Evolutionary conservation across 2,113 vertebrate genomes (phyloP), one percentile per base, ranked within the genome.

Genomic region (Mesitornis unicolor): DNA sequence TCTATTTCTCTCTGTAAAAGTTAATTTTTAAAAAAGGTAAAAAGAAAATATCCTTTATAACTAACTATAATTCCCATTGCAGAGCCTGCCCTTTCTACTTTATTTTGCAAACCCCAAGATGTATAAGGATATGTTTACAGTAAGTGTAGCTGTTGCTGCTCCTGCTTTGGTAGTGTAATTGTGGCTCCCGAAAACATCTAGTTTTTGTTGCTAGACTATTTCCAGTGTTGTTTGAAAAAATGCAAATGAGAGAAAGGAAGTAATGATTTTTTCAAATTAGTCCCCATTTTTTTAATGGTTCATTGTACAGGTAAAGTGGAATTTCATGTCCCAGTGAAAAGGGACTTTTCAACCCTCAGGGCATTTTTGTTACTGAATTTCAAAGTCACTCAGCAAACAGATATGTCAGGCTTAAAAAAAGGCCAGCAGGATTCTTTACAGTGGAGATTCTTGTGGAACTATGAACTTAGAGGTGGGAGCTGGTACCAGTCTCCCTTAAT

Each of bases 291-390:
- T 88, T 67, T 61, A 75, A 50, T 40, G 21, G 35, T 61, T 87
- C 36, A 36, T 47, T 86, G 59, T 90, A 31, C 26, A 51, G 64
- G 24, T 74, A 78, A 80, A 75, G 68, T 50, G 24, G 42, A 89
- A 80, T 88, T 93, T 80, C 35, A 69, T 47, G 50, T 88, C 63
- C 63, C 61, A 56, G 2, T 85, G 59, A 59, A 65, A 95, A 87
- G 13, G 38, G 54, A 88, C 59, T 91, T 94, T 90, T 54, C 2
- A 3, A 83, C 67, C 93, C 70, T 69, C 45, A 67, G 65, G 84
- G 59, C 24, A 38, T 85, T 96, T 95, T 94, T 85, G 33, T 50
- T 80, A 50, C 78, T 80, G 87, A 83, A 70, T 90, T 96, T 91
- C 79, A 61, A 73, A 93, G 51, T 88, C 60, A 36, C 24, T 83